phyloP scores from a whole-genome alignment of 1,140 invertebrate genomes.

The Halesus radiatus region DNA sequence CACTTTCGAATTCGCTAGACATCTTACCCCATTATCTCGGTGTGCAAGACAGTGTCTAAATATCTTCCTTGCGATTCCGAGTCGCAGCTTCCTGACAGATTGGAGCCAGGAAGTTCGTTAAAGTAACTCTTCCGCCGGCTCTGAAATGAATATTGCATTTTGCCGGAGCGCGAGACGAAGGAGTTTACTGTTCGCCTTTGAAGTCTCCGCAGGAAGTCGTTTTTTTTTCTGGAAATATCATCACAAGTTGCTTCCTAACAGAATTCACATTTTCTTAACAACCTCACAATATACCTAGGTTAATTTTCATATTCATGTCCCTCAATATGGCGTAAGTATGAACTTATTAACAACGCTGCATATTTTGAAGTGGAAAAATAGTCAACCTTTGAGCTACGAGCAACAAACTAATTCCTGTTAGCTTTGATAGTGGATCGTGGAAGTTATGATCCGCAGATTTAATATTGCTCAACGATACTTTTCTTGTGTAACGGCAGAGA shows the following conservation, averaged over 20 bases:
- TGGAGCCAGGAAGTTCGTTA: conserved; percentile 24
- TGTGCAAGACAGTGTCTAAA: too few relatives aligned
- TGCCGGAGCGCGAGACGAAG: neutral
- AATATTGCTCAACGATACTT: too few relatives aligned
- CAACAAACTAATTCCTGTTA: too few relatives aligned
- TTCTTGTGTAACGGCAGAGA: too few relatives aligned
- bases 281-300: neutral
- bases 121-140: neutral
- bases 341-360: too few relatives aligned
- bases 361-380: too few relatives aligned
- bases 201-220: neutral
- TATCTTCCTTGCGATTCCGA: neutral
- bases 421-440: too few relatives aligned
- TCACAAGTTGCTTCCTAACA: neutral
- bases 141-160: conserved; percentile 26
- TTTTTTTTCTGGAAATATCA: neutral
- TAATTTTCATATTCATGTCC: conserved; percentile 1
- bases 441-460: too few relatives aligned
- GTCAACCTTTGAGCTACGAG: too few relatives aligned
- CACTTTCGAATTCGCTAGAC: too few relatives aligned
- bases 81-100: conserved; percentile 8
- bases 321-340: too few relatives aligned
- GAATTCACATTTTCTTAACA: neutral
- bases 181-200: neutral
- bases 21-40: too few relatives aligned